These are phyloP conservation scores for Myodes glareolus DNA, from an alignment of 2,113 vertebrate species.

Conservation along the genomic window DNA sequence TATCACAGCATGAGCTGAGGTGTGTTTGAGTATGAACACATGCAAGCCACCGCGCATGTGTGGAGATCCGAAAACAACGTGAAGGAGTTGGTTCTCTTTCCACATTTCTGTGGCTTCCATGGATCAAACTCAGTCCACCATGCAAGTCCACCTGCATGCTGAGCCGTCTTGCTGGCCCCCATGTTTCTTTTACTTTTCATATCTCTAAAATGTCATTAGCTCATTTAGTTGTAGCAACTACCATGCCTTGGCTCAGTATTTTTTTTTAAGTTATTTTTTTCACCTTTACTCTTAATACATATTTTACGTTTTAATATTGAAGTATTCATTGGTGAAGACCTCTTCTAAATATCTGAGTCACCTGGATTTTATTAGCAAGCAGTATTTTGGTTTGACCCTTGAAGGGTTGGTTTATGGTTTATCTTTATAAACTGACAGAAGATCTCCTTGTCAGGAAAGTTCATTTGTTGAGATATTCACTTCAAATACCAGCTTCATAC, in stretches of 20 bases:
- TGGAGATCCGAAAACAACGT: not conserved
- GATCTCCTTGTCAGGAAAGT: not conserved
- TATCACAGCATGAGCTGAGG: not conserved
- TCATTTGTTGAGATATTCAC: constrained; percentile 36
- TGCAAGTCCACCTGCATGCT: not conserved
- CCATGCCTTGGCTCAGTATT: not conserved
- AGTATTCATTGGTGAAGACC: not conserved
- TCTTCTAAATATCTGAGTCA: not conserved
- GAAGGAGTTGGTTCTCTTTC: not conserved
- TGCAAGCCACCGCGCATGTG: not conserved
- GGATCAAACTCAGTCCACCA: not conserved
- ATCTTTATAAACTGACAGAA: constrained; percentile 3
- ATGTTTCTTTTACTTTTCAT: constrained; percentile 41
- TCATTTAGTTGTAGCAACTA: constrained; percentile 8
- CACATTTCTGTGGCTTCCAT: not conserved
- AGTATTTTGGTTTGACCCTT: not conserved
- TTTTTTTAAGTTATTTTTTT: not conserved
- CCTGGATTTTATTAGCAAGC: not conserved
- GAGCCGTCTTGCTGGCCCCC: not conserved
- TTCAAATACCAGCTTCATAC: not conserved
- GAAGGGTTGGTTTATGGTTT: not conserved
- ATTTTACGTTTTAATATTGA: not conserved
- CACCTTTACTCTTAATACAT: constrained; percentile 22
- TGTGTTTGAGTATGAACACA: not conserved
- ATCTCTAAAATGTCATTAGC: not conserved